These are phyloP conservation scores for Rhea americana DNA, from an alignment of 2,113 vertebrate genomes.

Conservation along the genomic window DNA sequence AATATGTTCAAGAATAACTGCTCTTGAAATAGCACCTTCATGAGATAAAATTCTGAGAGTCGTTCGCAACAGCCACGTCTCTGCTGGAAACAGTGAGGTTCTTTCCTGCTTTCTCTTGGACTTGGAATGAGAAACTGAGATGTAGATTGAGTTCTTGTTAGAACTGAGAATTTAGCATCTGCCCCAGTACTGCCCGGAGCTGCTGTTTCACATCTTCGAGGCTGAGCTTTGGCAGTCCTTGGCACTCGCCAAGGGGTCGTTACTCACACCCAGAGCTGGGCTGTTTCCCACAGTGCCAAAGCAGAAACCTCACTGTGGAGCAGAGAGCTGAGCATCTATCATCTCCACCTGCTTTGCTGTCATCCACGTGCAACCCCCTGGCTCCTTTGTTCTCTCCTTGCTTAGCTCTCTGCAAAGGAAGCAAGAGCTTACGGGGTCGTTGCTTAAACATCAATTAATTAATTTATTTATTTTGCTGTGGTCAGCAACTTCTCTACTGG, in stretches of 20 bases:
- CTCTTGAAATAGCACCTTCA: neutral
- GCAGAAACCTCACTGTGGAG: neutral
- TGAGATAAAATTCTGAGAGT: neutral
- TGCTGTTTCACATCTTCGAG: neutral
- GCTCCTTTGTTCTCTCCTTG: neutral
- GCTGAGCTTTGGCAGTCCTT: neutral
- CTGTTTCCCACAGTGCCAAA: neutral
- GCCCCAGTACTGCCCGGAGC: neutral
- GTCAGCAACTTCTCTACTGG: slow-evolving; percentile 15
- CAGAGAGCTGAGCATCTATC: neutral
- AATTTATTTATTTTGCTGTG: slow-evolving; percentile 24
- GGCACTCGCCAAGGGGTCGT: neutral
- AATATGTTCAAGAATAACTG: neutral
- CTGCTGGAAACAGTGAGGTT: neutral
- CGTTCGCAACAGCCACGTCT: neutral
- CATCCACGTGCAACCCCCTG: neutral
- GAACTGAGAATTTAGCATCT: neutral
- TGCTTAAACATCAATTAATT: neutral
- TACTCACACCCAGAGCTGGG: neutral
- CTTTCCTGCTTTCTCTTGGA: neutral
- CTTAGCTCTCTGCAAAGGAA: neutral
- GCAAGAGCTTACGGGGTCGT: neutral
- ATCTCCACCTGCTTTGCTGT: neutral
- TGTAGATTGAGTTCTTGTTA: neutral
- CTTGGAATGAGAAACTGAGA: neutral